phyloP scores from a whole-genome alignment of 1,140 invertebrate genomes.

The Drosophila sechellia region DNA sequence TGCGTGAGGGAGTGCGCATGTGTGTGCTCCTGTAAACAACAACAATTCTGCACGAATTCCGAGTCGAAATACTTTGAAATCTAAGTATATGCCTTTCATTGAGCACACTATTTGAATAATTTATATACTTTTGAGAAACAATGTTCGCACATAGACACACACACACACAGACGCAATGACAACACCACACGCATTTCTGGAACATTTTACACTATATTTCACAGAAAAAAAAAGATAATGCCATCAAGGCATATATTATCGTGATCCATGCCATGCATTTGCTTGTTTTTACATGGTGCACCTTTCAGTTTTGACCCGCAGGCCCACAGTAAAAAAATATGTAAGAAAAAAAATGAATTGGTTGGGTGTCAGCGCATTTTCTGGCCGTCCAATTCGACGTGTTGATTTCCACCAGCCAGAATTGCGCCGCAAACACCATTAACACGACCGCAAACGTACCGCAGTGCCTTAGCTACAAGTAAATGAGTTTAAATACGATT shows the following conservation, averaged over 20 bases:
- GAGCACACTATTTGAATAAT: not conserved
- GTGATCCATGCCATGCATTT: too few species aligned
- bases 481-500: not conserved
- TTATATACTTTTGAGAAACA: not conserved
- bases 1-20: not conserved
- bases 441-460: conserved; percentile 4
- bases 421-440: conserved; percentile 1
- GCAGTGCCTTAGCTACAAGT: not conserved
- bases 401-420: not conserved
- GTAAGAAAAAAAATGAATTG: conserved; percentile 4
- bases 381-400: not conserved
- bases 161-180: not conserved
- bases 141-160: not conserved
- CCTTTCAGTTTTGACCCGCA: not conserved
- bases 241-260: not conserved
- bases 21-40: conserved; percentile 7
- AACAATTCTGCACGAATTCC: not conserved
- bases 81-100: too few species aligned
- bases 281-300: conserved; percentile 8
- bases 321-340: conserved; percentile 15
- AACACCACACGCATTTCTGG: conserved; percentile 2
- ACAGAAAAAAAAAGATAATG: conserved; percentile 9
- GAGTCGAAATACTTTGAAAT: not conserved
- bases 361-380: not conserved
- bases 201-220: not conserved